phyloP scores from a whole-genome alignment of 2,113 vertebrate genomes.

The Marcusenius ussheri region DNA sequence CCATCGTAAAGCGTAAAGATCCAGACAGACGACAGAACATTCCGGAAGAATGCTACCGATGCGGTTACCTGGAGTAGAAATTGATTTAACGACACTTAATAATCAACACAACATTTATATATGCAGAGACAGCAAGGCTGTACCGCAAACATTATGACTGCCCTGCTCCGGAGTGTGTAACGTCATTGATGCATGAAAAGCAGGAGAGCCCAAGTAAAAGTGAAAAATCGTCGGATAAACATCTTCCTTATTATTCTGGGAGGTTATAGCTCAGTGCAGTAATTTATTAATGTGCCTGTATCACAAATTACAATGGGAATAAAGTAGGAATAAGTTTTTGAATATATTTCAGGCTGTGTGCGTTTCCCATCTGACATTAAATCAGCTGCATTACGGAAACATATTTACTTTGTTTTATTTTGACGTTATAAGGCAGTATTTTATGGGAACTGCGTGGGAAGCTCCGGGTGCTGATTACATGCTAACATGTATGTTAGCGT shows the following conservation, averaged over 20 bases:
- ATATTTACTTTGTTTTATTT: not conserved
- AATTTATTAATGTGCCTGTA: conserved; percentile 30
- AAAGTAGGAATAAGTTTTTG: not conserved
- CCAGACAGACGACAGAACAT: not conserved
- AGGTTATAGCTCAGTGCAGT: conserved; percentile 17
- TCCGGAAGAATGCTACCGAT: not conserved
- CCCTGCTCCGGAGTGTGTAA: not conserved
- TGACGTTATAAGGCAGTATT: not conserved
- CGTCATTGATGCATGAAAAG: not conserved
- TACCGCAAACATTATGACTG: not conserved
- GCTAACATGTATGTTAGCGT: not conserved
- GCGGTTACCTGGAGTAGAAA: not conserved
- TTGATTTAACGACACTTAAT: not conserved
- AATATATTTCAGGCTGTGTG: not conserved
- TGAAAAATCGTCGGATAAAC: conserved; percentile 28
- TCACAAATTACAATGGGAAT: conserved; percentile 28
- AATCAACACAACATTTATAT: not conserved
- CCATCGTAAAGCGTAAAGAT: not conserved
- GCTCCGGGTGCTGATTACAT: not conserved
- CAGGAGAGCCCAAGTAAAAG: conserved; percentile 20
- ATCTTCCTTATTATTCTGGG: conserved; percentile 11
- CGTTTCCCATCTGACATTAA: not conserved
- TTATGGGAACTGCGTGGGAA: not conserved
- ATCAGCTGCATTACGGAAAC: not conserved
- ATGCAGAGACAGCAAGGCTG: not conserved